These are phyloP conservation scores for Halisarca cf. caerulea DNA, from an alignment of 37 sponge, comb jelly and placozoan species.

Conservation along the genomic window DNA sequence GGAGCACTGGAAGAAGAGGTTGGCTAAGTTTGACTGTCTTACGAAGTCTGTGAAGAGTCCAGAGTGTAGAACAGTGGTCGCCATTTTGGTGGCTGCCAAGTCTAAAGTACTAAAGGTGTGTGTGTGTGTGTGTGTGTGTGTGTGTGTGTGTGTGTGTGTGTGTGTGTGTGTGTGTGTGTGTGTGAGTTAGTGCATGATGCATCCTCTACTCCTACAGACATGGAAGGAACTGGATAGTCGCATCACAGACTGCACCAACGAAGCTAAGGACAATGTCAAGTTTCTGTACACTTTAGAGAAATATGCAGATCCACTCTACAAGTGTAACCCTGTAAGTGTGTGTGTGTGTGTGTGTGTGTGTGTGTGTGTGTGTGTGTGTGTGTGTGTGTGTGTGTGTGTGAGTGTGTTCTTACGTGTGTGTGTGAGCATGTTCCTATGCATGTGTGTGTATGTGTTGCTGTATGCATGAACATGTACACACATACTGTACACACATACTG, in stretches of 20 bases:
- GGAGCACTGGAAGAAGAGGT: conserved; percentile 98
- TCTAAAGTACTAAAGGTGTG: conserved; percentile 86
- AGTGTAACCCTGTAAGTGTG: conserved; percentile 84
- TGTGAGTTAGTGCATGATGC: background rate
- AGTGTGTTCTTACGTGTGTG: background rate
- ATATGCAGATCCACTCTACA: conserved; percentile 95
- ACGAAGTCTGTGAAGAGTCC: conserved; percentile 78
- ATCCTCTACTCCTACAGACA: conserved; percentile 29
- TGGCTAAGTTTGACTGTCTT: conserved; percentile 98
- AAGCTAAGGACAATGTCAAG: conserved; percentile 99
- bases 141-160: conserved; percentile 11
- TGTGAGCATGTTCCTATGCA: background rate
- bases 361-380: background rate
- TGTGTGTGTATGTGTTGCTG: conserved; percentile 7
- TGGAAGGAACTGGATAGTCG: conserved; percentile 93
- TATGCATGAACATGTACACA: background rate
- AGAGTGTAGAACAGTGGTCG: conserved; percentile 86
- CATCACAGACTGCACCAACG: conserved; percentile 96
- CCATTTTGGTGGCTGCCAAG: conserved; percentile 90
- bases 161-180: conserved; percentile 26
- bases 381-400: background rate
- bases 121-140: background rate
- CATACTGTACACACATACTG: background rate
- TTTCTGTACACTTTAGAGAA: conserved; percentile 98
- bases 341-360: background rate